Evolutionary conservation across 2,113 vertebrate species (phyloP), one percentile per base, ranked within the genome.

Genomic region (Rhinopomastus cyanomelas): DNA sequence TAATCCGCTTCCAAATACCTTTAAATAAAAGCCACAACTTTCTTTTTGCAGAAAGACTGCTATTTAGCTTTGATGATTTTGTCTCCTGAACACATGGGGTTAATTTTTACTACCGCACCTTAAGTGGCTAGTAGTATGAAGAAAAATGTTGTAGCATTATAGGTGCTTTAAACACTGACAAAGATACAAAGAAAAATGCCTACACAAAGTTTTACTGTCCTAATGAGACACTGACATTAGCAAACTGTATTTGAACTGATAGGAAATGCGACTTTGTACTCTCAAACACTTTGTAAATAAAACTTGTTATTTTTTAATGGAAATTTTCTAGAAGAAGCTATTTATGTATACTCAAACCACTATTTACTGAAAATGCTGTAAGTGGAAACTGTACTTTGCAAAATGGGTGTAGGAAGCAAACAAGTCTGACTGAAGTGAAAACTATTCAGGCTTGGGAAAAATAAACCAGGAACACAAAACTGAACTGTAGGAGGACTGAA

Each of bases 261-360:
- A 91, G 89, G 88, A 96, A 96, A 85, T 90, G 79, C 95, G 95
- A 95, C 94, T 97, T 97, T 97, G 94, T 96, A 96, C 96, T 78
- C 96, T 94, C 65, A 96, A 92, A 95, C 71, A 94, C 67, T 97
- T 97, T 97, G 97, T 98, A 97, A 96, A 97, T 97, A 98, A 97
- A 96, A 87, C 90, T 74, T 87, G 71, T 93, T 98, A 97, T 97
- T 97, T 98, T 98, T 97, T 95, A 96, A 95, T 92, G 95, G 89
- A 97, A 96, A 96, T 97, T 97, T 98, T 97, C 97, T 96, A 97
- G 96, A 94, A 96, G 85, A 97, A 92, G 92, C 94, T 97, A 97
- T 97, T 97, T 97, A 97, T 97, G 92, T 97, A 97, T 82, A 92
- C 92, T 82, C 95, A 88, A 95, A 92, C 69, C 88, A 81, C 49